Conservation (phyloP, 2,888 invertebrate genomes). For the Chrysolina oricalcia region DNA sequence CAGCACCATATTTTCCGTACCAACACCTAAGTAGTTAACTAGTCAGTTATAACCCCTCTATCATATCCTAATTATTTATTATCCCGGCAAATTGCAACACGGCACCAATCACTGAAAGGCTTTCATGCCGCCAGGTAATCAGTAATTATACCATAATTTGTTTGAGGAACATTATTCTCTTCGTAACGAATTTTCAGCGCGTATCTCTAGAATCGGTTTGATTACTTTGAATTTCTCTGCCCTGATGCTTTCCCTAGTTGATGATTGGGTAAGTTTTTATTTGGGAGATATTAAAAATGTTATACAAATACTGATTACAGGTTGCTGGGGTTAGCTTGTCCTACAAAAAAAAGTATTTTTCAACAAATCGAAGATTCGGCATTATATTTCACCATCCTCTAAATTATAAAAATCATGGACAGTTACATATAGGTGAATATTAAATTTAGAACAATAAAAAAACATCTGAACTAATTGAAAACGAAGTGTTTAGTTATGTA, state of each 20-base stretch:
- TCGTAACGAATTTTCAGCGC: constrained; percentile 20
- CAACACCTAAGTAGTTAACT: constrained; percentile 21
- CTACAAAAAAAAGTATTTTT: no score
- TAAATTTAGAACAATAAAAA: no score
- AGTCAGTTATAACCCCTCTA: constrained; percentile 11
- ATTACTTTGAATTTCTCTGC: background rate
- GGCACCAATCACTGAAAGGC: constrained; percentile 26
- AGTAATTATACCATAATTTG: constrained; percentile 26
- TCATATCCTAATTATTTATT: constrained; percentile 29
- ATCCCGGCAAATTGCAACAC: constrained; percentile 29
- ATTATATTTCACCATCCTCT: no score
- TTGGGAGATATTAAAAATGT: no score
- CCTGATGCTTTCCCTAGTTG: background rate
- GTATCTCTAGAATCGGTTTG: background rate
- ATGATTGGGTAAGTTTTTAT: no score
- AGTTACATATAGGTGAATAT: no score
- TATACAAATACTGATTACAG: no score
- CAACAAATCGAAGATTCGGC: no score
- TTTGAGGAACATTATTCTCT: constrained; percentile 24
- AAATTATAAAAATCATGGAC: no score
- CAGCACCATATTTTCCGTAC: background rate
- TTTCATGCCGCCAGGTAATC: constrained; percentile 21
- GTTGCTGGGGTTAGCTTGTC: no score
- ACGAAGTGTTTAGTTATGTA: no score
- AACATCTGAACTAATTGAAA: no score